Evolutionary conservation across 2,797 vertebrate genomes (phyloP).

Genomic region (Coregonus sp.): DNA sequence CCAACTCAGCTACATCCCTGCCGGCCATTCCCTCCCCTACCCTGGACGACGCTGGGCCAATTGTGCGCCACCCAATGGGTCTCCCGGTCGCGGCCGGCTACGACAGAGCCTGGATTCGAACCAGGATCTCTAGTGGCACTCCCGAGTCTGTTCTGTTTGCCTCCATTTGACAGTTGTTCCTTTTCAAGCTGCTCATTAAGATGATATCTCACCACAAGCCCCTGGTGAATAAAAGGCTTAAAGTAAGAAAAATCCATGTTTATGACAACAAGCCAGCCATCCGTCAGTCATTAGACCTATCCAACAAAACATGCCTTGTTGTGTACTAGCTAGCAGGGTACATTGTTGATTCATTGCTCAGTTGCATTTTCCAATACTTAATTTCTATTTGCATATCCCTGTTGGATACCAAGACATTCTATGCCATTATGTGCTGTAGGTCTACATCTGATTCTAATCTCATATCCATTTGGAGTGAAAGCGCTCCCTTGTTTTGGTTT

Average conservation of each 20-base stretch:
- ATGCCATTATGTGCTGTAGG: neutral
- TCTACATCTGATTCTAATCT: neutral
- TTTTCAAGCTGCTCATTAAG: neutral
- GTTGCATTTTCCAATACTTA: conserved; percentile 3
- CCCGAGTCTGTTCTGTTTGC: neutral
- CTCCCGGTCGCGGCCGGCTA: no score
- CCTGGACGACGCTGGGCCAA: no score
- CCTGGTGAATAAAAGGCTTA: neutral
- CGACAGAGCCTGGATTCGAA: no score
- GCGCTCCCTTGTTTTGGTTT: neutral
- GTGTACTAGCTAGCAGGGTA: no score
- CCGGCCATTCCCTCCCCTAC: no score
- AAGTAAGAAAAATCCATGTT: neutral
- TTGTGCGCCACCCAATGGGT: no score
- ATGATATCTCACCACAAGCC: neutral
- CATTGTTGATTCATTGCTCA: conserved; percentile 13
- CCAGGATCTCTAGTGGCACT: no score
- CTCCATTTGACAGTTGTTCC: neutral
- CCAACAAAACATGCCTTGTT: no score
- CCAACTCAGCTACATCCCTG: no score
- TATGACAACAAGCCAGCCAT: no score
- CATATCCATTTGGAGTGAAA: neutral
- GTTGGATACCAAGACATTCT: neutral
- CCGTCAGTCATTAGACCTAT: no score
- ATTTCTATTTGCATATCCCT: conserved; percentile 6